phyloP scores from a whole-genome alignment of 2,888 invertebrate genomes.

The Cheilosia vernalis region DNA sequence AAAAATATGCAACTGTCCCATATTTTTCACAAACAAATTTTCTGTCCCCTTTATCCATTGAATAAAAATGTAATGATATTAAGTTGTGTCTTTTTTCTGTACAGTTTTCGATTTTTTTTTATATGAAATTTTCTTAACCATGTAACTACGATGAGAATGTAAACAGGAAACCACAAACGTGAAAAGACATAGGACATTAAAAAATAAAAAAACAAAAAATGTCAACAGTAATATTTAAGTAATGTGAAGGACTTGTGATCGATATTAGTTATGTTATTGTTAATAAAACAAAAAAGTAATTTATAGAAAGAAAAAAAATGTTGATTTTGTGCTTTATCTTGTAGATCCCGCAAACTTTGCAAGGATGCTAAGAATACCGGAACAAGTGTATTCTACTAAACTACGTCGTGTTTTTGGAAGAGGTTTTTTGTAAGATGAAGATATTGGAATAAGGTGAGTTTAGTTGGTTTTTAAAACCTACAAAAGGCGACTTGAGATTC shows the following conservation, averaged over 20 bases:
- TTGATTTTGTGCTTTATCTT: constrained; percentile 9
- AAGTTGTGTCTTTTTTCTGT: background rate
- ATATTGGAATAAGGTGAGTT: too few species aligned
- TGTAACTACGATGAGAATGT: constrained; percentile 25
- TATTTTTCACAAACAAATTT: constrained; percentile 47
- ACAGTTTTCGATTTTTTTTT: constrained; percentile 9
- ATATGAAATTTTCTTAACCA: constrained; percentile 39
- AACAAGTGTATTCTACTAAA: background rate
- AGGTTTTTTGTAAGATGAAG: too few species aligned
- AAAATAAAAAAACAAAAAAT: constrained; percentile 23
- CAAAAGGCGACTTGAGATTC: too few species aligned
- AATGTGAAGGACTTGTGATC: constrained; percentile 81
- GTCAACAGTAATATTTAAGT: constrained; percentile 51
- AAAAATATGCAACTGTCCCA: constrained; percentile 53
- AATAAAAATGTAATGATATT: constrained; percentile 17
- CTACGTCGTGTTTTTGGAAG: too few species aligned
- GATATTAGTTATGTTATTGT: constrained; percentile 79
- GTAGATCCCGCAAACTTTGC: background rate
- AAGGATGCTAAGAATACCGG: background rate
- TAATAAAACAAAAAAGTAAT: constrained; percentile 69
- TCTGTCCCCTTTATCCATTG: constrained; percentile 2
- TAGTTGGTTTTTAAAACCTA: too few species aligned
- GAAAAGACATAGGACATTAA: constrained; percentile 49
- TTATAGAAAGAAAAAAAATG: constrained; percentile 56
- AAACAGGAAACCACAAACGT: constrained; percentile 11